These are phyloP conservation scores for Kryptolebias ocellatus DNA, from an alignment of 2,797 vertebrate species.

Conservation along the genomic window DNA sequence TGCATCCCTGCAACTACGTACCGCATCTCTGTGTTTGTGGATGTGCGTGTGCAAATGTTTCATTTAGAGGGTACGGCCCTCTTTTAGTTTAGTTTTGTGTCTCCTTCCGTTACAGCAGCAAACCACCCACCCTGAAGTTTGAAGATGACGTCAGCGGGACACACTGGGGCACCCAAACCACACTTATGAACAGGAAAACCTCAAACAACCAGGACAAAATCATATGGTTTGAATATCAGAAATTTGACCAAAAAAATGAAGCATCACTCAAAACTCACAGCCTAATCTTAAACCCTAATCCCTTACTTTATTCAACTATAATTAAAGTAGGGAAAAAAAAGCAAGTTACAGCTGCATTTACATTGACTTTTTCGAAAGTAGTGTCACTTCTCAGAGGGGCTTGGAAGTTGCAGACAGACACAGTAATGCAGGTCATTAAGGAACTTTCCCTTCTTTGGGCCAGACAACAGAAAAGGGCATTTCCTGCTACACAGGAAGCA, in stretches of 20 bases:
- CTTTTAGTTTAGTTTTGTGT: conserved; percentile 53
- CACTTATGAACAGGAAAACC: conserved; percentile 59
- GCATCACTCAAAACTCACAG: conserved; percentile 35
- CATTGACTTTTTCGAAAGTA: conserved; percentile 20
- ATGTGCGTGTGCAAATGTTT: conserved; percentile 53
- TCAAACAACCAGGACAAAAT: conserved; percentile 54
- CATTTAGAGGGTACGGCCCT: conserved; percentile 59
- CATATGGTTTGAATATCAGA: conserved; percentile 32
- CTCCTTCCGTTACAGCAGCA: conserved; percentile 30
- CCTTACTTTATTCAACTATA: conserved; percentile 46
- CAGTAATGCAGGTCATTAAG: conserved; percentile 68
- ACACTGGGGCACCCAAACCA: conserved; percentile 48
- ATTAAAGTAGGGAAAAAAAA: neutral
- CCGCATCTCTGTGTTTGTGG: conserved; percentile 44
- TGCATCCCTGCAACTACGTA: conserved; percentile 42
- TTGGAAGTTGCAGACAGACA: conserved; percentile 37
- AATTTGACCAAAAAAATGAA: conserved; percentile 47
- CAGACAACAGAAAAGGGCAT: conserved; percentile 75
- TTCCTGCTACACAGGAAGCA: conserved; percentile 77
- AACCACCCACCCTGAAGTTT: conserved; percentile 49
- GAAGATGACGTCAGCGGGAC: conserved; percentile 58
- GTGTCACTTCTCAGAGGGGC: conserved; percentile 38
- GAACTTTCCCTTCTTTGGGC: conserved; percentile 48
- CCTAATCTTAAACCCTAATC: conserved; percentile 24
- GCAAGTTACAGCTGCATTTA: conserved; percentile 7